phyloP scores from a whole-genome alignment of 2,888 invertebrate species.

The Andricus quercusramuli region DNA sequence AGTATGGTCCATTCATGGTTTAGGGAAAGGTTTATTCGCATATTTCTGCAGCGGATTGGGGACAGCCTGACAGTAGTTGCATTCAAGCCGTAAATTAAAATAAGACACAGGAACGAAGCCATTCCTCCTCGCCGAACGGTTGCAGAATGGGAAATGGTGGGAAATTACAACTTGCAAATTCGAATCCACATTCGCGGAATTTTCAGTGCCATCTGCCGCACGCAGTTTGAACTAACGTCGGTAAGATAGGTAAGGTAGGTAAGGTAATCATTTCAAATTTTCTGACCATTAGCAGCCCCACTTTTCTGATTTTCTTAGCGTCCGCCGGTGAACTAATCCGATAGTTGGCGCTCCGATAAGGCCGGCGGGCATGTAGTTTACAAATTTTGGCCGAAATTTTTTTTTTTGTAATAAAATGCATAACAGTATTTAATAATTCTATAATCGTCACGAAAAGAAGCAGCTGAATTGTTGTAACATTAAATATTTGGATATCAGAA shows the following conservation, averaged over 20 bases:
- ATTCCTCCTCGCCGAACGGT: background rate
- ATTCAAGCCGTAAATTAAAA: conserved; percentile 9
- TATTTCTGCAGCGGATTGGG: conserved; percentile 55
- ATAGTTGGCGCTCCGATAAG: too few relatives aligned
- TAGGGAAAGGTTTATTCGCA: conserved; percentile 62
- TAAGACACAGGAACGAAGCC: background rate
- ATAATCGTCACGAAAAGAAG: too few relatives aligned
- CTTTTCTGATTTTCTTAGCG: too few relatives aligned
- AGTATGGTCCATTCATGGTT: conserved; percentile 70
- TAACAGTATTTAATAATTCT: too few relatives aligned
- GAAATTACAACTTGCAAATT: background rate
- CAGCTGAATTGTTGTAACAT: too few relatives aligned
- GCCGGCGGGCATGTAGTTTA: too few relatives aligned
- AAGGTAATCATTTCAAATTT: background rate
- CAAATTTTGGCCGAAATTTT: too few relatives aligned
- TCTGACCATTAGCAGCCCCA: too few relatives aligned
- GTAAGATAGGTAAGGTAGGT: background rate
- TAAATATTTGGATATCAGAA: too few relatives aligned
- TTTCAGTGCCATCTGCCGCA: background rate
- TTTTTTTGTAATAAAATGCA: too few relatives aligned
- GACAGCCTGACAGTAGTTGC: background rate
- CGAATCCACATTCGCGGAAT: background rate
- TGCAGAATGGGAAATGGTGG: background rate
- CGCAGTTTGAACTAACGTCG: background rate
- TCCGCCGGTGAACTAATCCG: too few relatives aligned